These are phyloP conservation scores for Ptilorrhoa leucosticta DNA, from an alignment of 2,113 vertebrate genomes.

Conservation along the genomic window DNA sequence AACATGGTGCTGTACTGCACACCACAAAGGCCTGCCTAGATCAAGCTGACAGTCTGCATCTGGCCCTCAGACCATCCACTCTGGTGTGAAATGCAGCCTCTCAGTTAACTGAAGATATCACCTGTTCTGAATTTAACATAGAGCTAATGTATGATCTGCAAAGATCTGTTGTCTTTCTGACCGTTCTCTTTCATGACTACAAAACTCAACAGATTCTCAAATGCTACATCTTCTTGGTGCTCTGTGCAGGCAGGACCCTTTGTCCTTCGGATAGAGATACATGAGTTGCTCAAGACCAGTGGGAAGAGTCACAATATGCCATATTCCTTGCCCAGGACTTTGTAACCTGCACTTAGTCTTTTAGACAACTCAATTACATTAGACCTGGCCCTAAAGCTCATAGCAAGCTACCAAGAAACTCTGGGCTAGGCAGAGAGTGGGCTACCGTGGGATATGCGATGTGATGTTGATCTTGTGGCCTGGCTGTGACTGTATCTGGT, in stretches of 20 bases:
- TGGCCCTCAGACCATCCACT: not conserved
- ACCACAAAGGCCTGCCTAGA: not conserved
- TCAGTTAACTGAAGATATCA: not conserved
- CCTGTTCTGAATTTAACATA: not conserved
- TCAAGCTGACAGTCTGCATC: not conserved
- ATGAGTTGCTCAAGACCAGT: not conserved
- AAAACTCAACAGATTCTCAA: not conserved
- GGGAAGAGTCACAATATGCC: not conserved
- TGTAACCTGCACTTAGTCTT: not conserved
- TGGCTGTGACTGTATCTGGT: conserved; percentile 51
- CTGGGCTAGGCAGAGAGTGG: conserved; percentile 55
- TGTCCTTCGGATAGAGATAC: not conserved
- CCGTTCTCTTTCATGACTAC: not conserved
- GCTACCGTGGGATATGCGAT: conserved; percentile 39
- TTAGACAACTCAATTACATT: not conserved
- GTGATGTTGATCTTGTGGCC: conserved; percentile 48
- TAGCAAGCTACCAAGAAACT: not conserved
- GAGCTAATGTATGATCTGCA: not conserved
- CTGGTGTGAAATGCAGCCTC: not conserved
- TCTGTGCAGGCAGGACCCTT: not conserved
- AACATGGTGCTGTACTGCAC: not conserved
- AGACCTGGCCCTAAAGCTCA: not conserved
- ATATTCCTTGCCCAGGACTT: not conserved
- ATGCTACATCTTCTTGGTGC: not conserved
- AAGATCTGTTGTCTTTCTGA: not conserved